Conservation (phyloP, 1,140 invertebrate species). For the Microplitis mediator region DNA sequence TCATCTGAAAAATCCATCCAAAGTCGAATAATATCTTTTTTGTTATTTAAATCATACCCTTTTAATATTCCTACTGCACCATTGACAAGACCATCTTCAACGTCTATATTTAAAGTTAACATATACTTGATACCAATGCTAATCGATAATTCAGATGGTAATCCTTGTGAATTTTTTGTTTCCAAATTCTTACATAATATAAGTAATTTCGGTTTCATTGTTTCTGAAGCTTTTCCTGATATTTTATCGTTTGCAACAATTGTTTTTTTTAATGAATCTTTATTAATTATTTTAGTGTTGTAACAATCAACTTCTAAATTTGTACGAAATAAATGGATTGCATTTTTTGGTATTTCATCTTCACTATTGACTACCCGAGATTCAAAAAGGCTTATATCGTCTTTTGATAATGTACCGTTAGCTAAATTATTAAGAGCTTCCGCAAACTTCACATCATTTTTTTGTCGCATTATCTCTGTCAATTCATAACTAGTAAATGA, state of each 20-base stretch:
- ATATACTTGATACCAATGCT: slow-evolving; percentile 26
- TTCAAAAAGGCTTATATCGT: slow-evolving; percentile 23
- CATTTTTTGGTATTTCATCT: slow-evolving; percentile 11
- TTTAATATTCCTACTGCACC: slow-evolving; percentile 22
- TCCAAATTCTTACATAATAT: not conserved
- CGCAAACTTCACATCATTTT: slow-evolving; percentile 35
- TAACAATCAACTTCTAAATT: slow-evolving; percentile 18
- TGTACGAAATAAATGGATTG: slow-evolving; percentile 26
- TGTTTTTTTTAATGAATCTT: not conserved
- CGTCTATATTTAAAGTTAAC: slow-evolving; percentile 25
- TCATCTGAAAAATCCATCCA: slow-evolving; percentile 13
- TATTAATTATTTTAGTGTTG: slow-evolving; percentile 21
- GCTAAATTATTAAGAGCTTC: slow-evolving; percentile 35
- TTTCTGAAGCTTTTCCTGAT: slow-evolving; percentile 17
- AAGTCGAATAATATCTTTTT: not conserved
- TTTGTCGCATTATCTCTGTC: slow-evolving; percentile 41
- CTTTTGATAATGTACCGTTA: slow-evolving; percentile 16
- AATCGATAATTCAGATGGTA: slow-evolving; percentile 18
- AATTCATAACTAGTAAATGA: slow-evolving; percentile 38
- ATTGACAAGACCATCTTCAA: slow-evolving; percentile 31
- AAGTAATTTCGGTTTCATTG: not conserved
- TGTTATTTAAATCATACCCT: not conserved
- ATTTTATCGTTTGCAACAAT: not conserved
- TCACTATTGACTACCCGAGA: slow-evolving; percentile 15
- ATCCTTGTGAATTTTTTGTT: not conserved